These are phyloP conservation scores for Pelobates cultripes DNA, from an alignment of 2,797 vertebrate species.

Conservation along the genomic window DNA sequence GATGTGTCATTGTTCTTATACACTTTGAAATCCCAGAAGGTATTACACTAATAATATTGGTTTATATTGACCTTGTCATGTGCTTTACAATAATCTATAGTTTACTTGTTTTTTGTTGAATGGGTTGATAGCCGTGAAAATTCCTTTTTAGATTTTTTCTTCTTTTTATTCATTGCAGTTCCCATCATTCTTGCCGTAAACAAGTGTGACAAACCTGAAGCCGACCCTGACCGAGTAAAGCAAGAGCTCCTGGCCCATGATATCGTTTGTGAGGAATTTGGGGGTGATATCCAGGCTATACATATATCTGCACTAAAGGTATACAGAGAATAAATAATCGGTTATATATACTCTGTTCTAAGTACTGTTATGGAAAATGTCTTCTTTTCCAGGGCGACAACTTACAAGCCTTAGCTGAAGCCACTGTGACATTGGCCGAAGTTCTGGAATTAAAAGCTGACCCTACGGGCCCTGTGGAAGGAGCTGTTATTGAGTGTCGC, in stretches of 20 bases:
- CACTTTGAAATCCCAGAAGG: too few species aligned
- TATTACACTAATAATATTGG: too few species aligned
- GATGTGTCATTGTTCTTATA: too few species aligned
- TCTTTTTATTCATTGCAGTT: conserved; percentile 65
- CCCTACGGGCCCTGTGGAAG: conserved; percentile 79
- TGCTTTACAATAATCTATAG: not conserved
- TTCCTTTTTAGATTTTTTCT: not conserved
- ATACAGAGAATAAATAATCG: conserved; percentile 6
- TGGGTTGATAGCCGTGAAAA: not conserved
- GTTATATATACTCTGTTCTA: too few species aligned
- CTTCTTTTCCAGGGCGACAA: conserved; percentile 80
- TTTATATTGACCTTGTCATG: too few species aligned
- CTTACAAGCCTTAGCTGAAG: conserved; percentile 85
- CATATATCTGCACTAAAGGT: conserved; percentile 91
- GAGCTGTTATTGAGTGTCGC: conserved; percentile 85
- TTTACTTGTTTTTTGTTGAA: not conserved
- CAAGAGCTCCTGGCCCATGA: conserved; percentile 82
- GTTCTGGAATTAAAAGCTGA: conserved; percentile 91
- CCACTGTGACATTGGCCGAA: conserved; percentile 86
- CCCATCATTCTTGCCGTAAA: conserved; percentile 91
- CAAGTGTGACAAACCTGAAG: conserved; percentile 89
- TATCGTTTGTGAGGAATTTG: conserved; percentile 91
- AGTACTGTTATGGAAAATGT: not conserved
- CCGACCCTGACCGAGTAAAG: conserved; percentile 84
- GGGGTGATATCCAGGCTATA: conserved; percentile 90